Base-by-base conservation (phyloP, 2,888 invertebrate genomes). In the Synergus umbraculus region DNA sequence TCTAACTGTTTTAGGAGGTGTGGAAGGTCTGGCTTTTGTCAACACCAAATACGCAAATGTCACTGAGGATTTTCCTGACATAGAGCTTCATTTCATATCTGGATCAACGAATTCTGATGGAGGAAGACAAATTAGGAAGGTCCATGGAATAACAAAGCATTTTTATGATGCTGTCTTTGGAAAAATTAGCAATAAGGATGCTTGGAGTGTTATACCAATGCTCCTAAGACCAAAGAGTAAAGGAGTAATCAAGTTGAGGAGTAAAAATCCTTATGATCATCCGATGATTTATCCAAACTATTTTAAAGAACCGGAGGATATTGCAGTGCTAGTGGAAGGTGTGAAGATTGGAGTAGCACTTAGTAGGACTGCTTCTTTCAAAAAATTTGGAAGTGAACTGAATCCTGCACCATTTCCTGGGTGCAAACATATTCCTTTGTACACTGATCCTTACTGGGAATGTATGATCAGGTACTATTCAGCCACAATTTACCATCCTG, bases 251-350 rank as follows among this genome's bases (percentile, higher is more conserved):
- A 96, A 95, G 85, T 92, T 99, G 29, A 94, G 96, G 10, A 97
- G 97, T 84, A 95, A 94, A 15, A 96, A 97, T 91, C 98, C 98
- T 0, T 95, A 96, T 85, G 96, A 97, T 80, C 96, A 97, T 87
- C 99, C 99, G 0, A 94, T 96, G 81, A 97, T 99, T 78, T 96
- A 97, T 87, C 97, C 98, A 0, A 98, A 98, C 90, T 99, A 99
- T 90, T 95, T 99, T 88, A 92, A 95, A 22, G 96, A 97, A 78
- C 95, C 96, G 29, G 93, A 95, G 82, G 99, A 99, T 86, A 93
- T 97, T 83, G 96, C 96, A 82, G 96, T 96, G 0, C 92, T 98
- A 63, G 93, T 97, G 0, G 97, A 97, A 92, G 97, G 97, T 0
- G 97, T 96, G 0, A 98, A 97, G 92, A 96, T 97, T 29, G 96